Evolutionary conservation across 2,797 vertebrate species (phyloP).

Genomic region (Furcifer pardalis): DNA sequence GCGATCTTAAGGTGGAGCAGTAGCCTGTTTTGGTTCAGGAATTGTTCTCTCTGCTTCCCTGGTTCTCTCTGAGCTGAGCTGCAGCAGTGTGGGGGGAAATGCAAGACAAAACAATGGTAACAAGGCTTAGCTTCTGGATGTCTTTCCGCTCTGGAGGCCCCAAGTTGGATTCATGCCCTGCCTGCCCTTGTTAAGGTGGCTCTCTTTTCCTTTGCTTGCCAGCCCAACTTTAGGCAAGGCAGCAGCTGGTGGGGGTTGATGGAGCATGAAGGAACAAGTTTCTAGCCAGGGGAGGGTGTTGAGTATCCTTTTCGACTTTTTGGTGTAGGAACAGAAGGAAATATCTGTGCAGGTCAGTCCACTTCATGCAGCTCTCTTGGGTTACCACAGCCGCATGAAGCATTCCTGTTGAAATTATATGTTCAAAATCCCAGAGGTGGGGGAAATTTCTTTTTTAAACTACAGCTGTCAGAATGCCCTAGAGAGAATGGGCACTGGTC

Average conservation of each 20-base stretch:
- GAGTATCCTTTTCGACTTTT: not conserved
- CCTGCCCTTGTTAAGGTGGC: conserved; percentile 2
- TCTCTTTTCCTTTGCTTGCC: not conserved
- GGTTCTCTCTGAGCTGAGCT: not conserved
- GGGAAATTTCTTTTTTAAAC: too few relatives aligned
- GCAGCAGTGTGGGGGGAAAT: too few relatives aligned
- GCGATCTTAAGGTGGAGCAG: too few relatives aligned
- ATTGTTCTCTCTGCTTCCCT: not conserved
- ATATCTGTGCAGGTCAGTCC: not conserved
- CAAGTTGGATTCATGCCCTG: conserved; percentile 11
- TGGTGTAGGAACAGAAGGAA: not conserved
- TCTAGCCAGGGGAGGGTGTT: not conserved
- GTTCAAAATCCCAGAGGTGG: not conserved
- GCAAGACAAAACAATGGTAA: not conserved
- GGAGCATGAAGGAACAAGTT: too few relatives aligned
- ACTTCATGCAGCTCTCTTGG: too few relatives aligned
- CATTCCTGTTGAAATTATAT: not conserved
- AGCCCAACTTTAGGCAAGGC: not conserved
- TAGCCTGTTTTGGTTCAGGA: not conserved
- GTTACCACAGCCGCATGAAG: too few relatives aligned
- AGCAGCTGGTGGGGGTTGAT: not conserved
- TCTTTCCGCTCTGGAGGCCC: conserved; percentile 15
- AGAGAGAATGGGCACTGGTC: too few relatives aligned
- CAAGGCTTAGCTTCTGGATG: not conserved
- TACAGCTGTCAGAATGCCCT: too few relatives aligned